Base-by-base conservation (phyloP, 1,140 invertebrate genomes). In the Drosophila auraria region DNA sequence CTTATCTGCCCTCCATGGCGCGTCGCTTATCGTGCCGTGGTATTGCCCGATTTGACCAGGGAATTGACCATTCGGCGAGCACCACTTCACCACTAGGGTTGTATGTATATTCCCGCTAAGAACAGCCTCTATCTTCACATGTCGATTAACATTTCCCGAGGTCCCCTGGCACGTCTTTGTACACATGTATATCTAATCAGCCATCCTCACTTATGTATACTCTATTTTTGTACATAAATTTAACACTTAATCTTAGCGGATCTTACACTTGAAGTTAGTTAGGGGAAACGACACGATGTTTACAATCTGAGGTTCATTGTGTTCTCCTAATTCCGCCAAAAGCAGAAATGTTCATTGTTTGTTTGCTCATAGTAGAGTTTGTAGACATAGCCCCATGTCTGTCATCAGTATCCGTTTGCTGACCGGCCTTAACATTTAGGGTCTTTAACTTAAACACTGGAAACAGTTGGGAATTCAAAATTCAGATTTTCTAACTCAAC, bases 31-130 rank as follows among this genome's bases (percentile, higher is more conserved):
- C 76, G 58, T 20, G 56, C 25, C 23, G 30, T 79, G 75, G 60
- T 63, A 79, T 63, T 71, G 75, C 53, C 58, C 47, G 59, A 79
- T 63, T 57, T 70, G 75, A 62, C 74, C 75, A 71, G 33, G 53
- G 65, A 71, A 73, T 71, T 71, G 66, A 71, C 70, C 65, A 51
- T 60, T 71, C 58, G 33, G 38, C 30, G 47, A 33, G 36, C 27
- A 36, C 20, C 49, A 57, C 50, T 57, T 30, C 30, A 68, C 40
- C 66, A 57, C 33, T 38, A 40, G 38, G 23, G 9, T 17, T 33
- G 14, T 12, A 30, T 30, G 27, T 30, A 12, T 12, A 36, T 36
- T 44, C 33, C 47, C 20, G 15, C 11, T 68, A 23, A 57, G 20
- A 23, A 38, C 45, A 30, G 2, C 36, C 17, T 23, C 53, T 44